These are phyloP conservation scores for Poecilia latipinna DNA, from an alignment of 2,113 vertebrate species.

Conservation along the genomic window DNA sequence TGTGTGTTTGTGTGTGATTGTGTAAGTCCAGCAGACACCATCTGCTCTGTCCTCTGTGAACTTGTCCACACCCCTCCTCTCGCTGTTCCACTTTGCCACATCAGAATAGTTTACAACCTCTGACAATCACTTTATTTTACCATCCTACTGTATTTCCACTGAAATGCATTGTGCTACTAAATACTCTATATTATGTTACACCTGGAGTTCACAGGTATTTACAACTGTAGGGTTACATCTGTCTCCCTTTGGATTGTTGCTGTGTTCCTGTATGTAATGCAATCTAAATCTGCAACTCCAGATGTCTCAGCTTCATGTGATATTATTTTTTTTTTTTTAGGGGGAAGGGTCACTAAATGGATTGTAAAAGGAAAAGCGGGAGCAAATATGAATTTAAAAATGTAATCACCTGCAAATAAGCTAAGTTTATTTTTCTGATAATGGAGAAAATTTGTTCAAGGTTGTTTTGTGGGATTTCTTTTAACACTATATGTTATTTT, in stretches of 20 bases:
- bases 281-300: background rate
- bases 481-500: background rate
- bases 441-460: slow-evolving; percentile 9
- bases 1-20: slow-evolving; percentile 48
- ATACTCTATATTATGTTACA: background rate
- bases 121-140: background rate
- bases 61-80: slow-evolving; percentile 62
- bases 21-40: slow-evolving; percentile 76
- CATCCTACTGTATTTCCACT: background rate
- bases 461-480: background rate
- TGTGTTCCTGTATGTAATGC: background rate
- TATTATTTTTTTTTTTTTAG: background rate
- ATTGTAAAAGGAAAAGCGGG: background rate
- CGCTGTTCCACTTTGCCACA: slow-evolving; percentile 22
- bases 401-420: background rate
- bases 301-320: background rate
- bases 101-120: slow-evolving; percentile 24
- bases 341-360: background rate
- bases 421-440: background rate
- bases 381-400: background rate
- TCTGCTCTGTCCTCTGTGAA: slow-evolving; percentile 78
- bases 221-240: background rate
- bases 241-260: background rate
- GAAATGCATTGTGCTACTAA: background rate
- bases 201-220: background rate